phyloP scores from a whole-genome alignment of 1,140 invertebrate genomes.

The Hyles vespertilio region DNA sequence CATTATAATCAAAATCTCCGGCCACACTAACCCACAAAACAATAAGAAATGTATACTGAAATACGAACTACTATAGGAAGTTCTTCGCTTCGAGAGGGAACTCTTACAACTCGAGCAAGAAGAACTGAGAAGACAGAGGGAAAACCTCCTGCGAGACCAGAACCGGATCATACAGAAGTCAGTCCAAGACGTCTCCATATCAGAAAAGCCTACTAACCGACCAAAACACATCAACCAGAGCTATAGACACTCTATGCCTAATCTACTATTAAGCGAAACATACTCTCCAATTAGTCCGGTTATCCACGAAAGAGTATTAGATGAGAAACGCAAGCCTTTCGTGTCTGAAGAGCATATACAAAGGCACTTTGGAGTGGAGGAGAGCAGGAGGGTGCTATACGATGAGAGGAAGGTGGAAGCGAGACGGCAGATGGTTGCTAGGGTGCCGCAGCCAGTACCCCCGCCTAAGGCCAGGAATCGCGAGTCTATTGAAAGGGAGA shows the following conservation, averaged over 20 bases:
- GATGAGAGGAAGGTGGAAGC: slow-evolving; percentile 38
- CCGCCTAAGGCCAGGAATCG: slow-evolving; percentile 58
- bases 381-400: slow-evolving; percentile 60
- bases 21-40: too few relatives aligned
- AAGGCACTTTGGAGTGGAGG: slow-evolving; percentile 64
- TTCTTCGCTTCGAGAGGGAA: slow-evolving; percentile 85
- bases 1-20: too few relatives aligned
- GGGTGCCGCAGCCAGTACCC: slow-evolving; percentile 46
- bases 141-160: slow-evolving; percentile 81
- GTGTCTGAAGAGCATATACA: slow-evolving; percentile 67
- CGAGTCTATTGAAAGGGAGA: slow-evolving; percentile 64
- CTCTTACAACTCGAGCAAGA: slow-evolving; percentile 85
- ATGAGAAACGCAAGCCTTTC: slow-evolving; percentile 62
- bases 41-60: too few relatives aligned
- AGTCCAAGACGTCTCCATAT: slow-evolving; percentile 77
- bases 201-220: slow-evolving; percentile 38
- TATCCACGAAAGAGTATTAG: slow-evolving; percentile 36
- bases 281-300: slow-evolving; percentile 45
- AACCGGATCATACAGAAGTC: slow-evolving; percentile 79
- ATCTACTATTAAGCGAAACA: slow-evolving; percentile 74
- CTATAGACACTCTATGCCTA: slow-evolving; percentile 83
- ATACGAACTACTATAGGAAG: slow-evolving; percentile 74
- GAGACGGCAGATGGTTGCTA: slow-evolving; percentile 17
- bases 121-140: slow-evolving; percentile 84
- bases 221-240: slow-evolving; percentile 50